Evolutionary conservation across 2,888 invertebrate species (phyloP).

Genomic region (Dorcus hopei): DNA sequence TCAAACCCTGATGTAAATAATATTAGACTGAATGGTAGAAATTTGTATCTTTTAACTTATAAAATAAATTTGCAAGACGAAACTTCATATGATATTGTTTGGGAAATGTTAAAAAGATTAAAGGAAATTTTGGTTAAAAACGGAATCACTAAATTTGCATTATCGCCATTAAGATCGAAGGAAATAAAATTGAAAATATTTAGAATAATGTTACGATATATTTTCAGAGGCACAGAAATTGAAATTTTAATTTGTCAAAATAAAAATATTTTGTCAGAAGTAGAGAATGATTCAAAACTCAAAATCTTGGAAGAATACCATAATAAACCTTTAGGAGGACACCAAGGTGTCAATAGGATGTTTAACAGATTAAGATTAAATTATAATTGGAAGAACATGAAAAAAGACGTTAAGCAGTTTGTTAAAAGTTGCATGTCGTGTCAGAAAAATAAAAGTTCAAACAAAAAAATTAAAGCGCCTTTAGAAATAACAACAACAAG

Average conservation of each 20-base stretch:
- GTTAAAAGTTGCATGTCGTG: constrained; percentile 9
- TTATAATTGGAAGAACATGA: constrained; percentile 21
- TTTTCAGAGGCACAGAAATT: constrained; percentile 11
- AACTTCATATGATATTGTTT: no score
- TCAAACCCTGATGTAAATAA: no score
- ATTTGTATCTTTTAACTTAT: no score
- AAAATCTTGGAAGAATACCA: constrained; percentile 14
- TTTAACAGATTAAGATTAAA: constrained; percentile 11
- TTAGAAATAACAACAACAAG: constrained; percentile 37
- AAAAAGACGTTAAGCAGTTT: constrained; percentile 13
- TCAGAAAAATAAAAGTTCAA: constrained; percentile 22
- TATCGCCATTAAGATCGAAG: no score
- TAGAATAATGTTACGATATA: constrained; percentile 12
- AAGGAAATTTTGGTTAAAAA: no score
- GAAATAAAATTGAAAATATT: constrained; percentile 7
- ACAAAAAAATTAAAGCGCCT: constrained; percentile 31
- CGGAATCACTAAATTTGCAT: no score
- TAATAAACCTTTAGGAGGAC: constrained; percentile 10
- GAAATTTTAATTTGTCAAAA: constrained; percentile 7
- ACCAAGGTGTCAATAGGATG: constrained; percentile 11
- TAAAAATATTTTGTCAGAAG: not conserved
- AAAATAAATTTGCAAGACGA: no score
- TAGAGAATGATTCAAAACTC: not conserved
- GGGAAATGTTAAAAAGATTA: no score
- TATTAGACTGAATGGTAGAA: no score